Evolutionary conservation across 2,888 invertebrate species (phyloP).

Genomic region (Aphelenchoides bicaudatus): DNA sequence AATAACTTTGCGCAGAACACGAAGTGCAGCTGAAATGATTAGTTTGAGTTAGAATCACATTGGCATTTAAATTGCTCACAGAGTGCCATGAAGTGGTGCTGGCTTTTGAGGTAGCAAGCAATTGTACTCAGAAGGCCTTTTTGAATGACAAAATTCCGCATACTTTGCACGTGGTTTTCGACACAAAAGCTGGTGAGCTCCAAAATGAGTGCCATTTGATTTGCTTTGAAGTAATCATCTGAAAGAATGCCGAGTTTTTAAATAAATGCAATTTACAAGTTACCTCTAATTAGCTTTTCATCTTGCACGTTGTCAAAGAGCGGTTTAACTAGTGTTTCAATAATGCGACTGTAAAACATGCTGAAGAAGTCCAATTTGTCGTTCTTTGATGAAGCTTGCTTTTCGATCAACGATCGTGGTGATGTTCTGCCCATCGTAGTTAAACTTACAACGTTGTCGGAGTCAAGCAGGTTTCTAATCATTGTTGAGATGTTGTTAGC

Average conservation of each 20-base stretch:
- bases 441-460: constrained; percentile 51
- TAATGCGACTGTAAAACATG: constrained; percentile 97
- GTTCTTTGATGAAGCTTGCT: constrained; percentile 64
- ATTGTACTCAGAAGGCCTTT: constrained; percentile 92
- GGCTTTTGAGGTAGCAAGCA: constrained; percentile 68
- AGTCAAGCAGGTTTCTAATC: constrained; percentile 51
- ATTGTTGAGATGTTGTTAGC: constrained; percentile 85
- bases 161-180: constrained; percentile 87
- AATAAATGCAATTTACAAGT: not conserved
- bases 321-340: constrained; percentile 93
- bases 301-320: constrained; percentile 77
- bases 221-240: constrained; percentile 92
- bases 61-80: constrained; percentile 64
- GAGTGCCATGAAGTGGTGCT: constrained; percentile 77
- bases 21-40: constrained; percentile 73
- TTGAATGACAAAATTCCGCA: constrained; percentile 93
- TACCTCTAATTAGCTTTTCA: constrained; percentile 42
- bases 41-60: constrained; percentile 15
- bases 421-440: constrained; percentile 7
- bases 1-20: constrained; percentile 93
- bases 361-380: constrained; percentile 96
- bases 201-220: constrained; percentile 85
- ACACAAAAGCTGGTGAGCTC: constrained; percentile 96
- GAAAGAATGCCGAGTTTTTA: constrained; percentile 11
- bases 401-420: constrained; percentile 9